Base-by-base conservation (phyloP, 2,888 invertebrate genomes). In the Boloria euphrosyne region DNA sequence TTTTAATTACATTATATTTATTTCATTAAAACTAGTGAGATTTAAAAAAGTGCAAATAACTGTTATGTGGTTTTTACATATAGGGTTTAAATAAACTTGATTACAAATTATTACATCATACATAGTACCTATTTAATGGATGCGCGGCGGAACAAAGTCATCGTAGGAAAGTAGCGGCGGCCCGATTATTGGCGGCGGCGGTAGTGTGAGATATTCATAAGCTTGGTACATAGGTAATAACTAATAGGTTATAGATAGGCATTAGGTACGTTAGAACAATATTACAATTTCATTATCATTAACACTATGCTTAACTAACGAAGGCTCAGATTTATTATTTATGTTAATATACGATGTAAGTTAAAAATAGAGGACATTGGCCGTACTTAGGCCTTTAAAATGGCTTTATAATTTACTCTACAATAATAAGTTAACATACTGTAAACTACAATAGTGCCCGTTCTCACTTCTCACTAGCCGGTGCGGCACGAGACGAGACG, bases 21-120 rank as follows among this genome's bases (percentile, higher is more conserved):
- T 75, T 75, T 76, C 71, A 66, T 75, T 76, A 76, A 73, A 73
- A 74, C 77, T 78, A 77, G 77, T 79, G 78, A 82, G 77, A 79
- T 78, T 86, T 87, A 86, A 87, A 87, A 89, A 88, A 86, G 89
- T 89, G 89, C 89, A 87, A 88, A 87, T 81, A 79, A 86, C 83
- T 78, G 43, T 76, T 57, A 66, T 44, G 22, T 61, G 61, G 17
- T 53, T 49, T 65, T 43, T 53, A 60, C 43, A 60, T 46, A 58
- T 51, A 58, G 31, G 54, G 31, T 27, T 17, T 44, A 52, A 27
- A 46, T 47, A 52, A 58, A 27, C n/a, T 58, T 46, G 46, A 59
- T 61, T 51, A 61, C 31, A 53, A 44, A 52, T 17, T 10, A 50
- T 53, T 65, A 58, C 31, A 65, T 66, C 50, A 62, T 50, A 61